Base-by-base conservation (phyloP, 2,888 invertebrate species). In the Hydrotaea diabolus region DNA sequence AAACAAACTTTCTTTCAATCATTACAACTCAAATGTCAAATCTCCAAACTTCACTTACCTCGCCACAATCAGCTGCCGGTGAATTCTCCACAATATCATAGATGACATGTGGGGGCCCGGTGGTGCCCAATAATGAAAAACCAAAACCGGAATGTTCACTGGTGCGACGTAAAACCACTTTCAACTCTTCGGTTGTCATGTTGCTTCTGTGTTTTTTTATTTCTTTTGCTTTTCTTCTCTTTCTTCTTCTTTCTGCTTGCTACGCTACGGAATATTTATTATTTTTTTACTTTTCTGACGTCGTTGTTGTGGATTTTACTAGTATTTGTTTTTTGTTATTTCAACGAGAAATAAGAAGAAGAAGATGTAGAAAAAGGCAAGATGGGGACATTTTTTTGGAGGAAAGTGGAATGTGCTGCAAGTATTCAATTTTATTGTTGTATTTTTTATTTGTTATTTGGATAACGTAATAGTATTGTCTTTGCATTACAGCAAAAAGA, bases 11-110 rank as follows among this genome's bases (percentile, higher is more conserved):
- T 31, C 7, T 31, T 31, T 31, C 31, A 31, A 31, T 31, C 7
- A 31, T 31, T 31, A 31, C 31, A 31, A 4, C 31, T 4, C 2
- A 2, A 31, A 31, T 4, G 7, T 31, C 31, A 64, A 55, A 62
- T 46, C 46, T 31, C 31, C 31, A 31, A 31, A 55, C 17, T n/a
- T 72, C 21, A 91, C 91, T 91, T 91, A 91, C 91, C 91, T 89
- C 88, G 87, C 91, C 97, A 93, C 97, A 96, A 92, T 96, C 96
- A 90, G 97, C 97, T 88, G 97, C 97, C 93, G 98, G 97, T 89
- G 97, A 98, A 93, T 97, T 97, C 93, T 97, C 97, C 92, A 97
- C 95, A 92, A 98, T 97, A 94, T 97, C 96, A 94, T 97, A 97
- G 93, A 98, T 97, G 93, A 98, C 96, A 92, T 97, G 97, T 92